These are phyloP conservation scores for Dioctria linearis DNA, from an alignment of 2,888 invertebrate genomes.

Conservation along the genomic window DNA sequence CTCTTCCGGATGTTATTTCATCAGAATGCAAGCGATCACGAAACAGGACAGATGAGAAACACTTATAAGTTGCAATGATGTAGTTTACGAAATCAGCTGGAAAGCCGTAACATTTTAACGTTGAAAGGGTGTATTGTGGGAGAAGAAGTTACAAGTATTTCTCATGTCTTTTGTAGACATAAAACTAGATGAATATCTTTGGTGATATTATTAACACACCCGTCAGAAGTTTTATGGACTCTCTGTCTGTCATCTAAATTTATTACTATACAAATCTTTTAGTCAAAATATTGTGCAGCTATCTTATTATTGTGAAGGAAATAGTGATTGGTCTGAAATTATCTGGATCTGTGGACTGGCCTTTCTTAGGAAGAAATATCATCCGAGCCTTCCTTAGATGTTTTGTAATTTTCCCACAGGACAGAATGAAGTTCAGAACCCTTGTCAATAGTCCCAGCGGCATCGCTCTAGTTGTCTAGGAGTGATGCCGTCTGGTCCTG, in stretches of 20 bases:
- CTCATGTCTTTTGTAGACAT: too few species aligned
- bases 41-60: neutral
- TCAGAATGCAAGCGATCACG: neutral
- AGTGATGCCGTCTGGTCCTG: constrained; percentile 19
- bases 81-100: neutral
- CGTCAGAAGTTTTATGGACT: too few species aligned
- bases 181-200: too few species aligned
- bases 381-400: neutral
- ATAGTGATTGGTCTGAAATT: constrained; percentile 15
- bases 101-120: neutral
- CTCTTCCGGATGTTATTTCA: neutral
- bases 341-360: neutral
- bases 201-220: too few species aligned
- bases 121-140: neutral
- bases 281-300: neutral
- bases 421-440: neutral
- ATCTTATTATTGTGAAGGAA: neutral
- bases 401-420: neutral
- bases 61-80: neutral
- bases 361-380: constrained; percentile 3
- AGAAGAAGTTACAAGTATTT: too few species aligned
- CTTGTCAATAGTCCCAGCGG: neutral
- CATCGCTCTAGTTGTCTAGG: constrained; percentile 2
- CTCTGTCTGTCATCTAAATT: too few species aligned
- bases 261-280: neutral